These are phyloP conservation scores for Gortyna flavago DNA, from an alignment of 2,888 invertebrate species.

Conservation along the genomic window DNA sequence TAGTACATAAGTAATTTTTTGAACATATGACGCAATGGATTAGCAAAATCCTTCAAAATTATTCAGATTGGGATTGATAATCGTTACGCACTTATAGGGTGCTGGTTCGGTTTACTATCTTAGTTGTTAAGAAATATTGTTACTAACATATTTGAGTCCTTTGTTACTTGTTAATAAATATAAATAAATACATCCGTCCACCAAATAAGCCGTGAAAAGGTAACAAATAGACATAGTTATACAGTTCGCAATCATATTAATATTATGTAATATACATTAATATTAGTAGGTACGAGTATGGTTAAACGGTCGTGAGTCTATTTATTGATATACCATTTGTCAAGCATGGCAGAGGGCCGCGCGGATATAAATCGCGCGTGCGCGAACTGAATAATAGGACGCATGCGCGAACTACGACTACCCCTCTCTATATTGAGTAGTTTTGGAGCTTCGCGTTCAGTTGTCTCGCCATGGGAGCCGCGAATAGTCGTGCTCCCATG, in stretches of 20 bases:
- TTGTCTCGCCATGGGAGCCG: background rate
- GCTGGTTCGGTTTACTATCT: no score
- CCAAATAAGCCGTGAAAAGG: background rate
- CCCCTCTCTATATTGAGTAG: background rate
- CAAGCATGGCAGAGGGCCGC: background rate
- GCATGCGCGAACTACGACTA: background rate
- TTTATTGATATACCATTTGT: background rate
- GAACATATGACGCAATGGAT: no score
- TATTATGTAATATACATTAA: background rate
- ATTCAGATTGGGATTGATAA: no score
- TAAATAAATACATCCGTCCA: background rate
- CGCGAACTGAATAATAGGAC: background rate
- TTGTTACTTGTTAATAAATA: no score
- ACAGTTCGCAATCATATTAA: background rate
- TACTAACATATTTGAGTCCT: no score
- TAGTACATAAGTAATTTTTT: no score
- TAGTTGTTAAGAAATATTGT: no score
- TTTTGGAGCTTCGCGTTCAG: background rate
- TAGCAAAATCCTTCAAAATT: no score
- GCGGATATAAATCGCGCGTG: background rate
- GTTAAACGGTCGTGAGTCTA: background rate
- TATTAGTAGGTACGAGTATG: background rate
- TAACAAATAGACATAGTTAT: background rate
- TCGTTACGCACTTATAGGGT: no score
- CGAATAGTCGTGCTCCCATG: background rate